A percentile compares a stretch with the other conserved stretches of the same genome.
Evolutionary conservation across 2,797 vertebrate genomes (phyloP).

Genomic region (Holocentrus rufus): DNA sequence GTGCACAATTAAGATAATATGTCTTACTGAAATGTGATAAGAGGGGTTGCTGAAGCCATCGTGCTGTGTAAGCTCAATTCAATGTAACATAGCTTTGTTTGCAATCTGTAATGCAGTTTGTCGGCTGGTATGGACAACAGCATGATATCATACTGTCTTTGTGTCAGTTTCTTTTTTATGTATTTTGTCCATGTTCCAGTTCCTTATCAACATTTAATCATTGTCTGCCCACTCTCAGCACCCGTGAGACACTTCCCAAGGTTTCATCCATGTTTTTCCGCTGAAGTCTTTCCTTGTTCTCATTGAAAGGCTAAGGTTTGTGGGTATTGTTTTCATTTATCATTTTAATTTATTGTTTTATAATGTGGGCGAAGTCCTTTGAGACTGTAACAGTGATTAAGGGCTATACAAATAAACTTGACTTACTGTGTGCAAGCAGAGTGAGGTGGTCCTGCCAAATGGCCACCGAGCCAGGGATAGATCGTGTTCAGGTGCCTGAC

Average conservation of each 20-base stretch:
- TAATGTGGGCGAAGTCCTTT: constrained; percentile 46
- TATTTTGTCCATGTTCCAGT: no score
- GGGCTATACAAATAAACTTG: constrained; percentile 68
- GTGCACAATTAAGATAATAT: no score
- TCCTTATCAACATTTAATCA: no score
- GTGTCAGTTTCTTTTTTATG: no score
- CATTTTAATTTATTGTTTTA: constrained; percentile 71
- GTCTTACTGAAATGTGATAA: no score
- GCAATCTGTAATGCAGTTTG: no score
- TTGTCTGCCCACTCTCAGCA: no score
- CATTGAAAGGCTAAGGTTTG: constrained; percentile 49
- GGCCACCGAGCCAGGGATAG: constrained; percentile 24
- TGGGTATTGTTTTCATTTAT: constrained; percentile 64
- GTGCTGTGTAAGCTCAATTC: no score
- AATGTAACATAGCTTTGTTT: no score
- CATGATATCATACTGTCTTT: no score
- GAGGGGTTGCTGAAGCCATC: no score
- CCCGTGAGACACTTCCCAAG: constrained; percentile 26
- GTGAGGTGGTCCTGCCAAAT: constrained; percentile 36
- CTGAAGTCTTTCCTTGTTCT: constrained; percentile 5
- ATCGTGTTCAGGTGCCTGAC: constrained; percentile 9
- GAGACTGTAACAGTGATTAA: constrained; percentile 76
- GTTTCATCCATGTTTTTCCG: constrained; percentile 26
- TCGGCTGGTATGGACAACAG: no score
- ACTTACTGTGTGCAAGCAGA: constrained; percentile 64